Percentiles rank a stretch among this genome's conserved stretches.
phyloP scores from a whole-genome alignment of 2,797 vertebrate genomes.

The Austrolebias charrua region DNA sequence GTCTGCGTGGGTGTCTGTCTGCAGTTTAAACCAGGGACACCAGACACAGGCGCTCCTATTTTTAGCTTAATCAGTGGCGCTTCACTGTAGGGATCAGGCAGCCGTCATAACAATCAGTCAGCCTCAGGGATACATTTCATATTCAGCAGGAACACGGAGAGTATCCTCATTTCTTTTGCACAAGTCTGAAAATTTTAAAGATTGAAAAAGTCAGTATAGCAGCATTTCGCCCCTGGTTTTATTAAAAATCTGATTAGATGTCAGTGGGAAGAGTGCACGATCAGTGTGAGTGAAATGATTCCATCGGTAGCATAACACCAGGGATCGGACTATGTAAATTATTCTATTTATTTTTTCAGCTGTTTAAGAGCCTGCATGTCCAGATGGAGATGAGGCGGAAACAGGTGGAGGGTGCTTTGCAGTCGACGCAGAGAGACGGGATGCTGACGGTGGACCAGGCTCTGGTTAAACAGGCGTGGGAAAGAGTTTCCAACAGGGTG shows the following conservation, averaged over 20 bases:
- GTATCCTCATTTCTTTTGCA: conserved; percentile 52
- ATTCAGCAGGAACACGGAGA: conserved; percentile 68
- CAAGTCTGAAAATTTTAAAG: conserved; percentile 35
- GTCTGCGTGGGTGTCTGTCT: conserved; percentile 33
- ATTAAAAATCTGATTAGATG: conserved; percentile 31
- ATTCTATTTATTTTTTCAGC: conserved; percentile 67
- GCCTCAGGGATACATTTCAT: conserved; percentile 73
- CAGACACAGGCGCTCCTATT: conserved; percentile 67
- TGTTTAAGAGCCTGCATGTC: conserved; percentile 87
- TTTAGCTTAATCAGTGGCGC: conserved; percentile 75
- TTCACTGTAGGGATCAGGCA: conserved; percentile 72
- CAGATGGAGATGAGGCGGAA: conserved; percentile 90
- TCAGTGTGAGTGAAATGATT: conserved; percentile 3
- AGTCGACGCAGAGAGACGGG: conserved; percentile 90
- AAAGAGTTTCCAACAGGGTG: conserved; percentile 89
- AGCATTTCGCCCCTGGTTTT: conserved; percentile 31
- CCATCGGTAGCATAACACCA: neutral
- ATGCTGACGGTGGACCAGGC: conserved; percentile 96
- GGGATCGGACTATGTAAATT: neutral
- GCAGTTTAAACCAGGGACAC: conserved; percentile 49
- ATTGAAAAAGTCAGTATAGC: conserved; percentile 21
- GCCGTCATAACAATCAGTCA: conserved; percentile 67
- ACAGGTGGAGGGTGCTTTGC: conserved; percentile 84
- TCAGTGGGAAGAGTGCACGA: conserved; percentile 11
- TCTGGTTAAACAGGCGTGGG: conserved; percentile 94